Evolutionary conservation across 2,797 vertebrate genomes (phyloP).

Genomic region (Scleropages formosus): DNA sequence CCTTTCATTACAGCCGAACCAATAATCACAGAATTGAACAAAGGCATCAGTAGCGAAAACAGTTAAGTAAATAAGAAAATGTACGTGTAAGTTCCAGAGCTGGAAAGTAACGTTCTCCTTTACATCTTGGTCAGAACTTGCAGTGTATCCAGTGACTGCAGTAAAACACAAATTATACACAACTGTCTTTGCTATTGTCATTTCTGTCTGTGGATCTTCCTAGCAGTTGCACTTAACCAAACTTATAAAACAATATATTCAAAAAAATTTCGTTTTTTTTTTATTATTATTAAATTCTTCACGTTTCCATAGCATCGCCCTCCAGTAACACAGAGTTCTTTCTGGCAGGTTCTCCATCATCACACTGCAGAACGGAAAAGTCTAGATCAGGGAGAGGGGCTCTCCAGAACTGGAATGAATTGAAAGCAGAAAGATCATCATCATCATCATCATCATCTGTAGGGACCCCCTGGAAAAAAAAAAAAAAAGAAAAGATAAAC

Average conservation of each 20-base stretch:
- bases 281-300: slow-evolving; percentile 49
- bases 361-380: slow-evolving; percentile 71
- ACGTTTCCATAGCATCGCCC: slow-evolving; percentile 81
- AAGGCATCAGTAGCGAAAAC: neutral
- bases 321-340: slow-evolving; percentile 32
- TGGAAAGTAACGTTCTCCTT: neutral
- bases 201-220: neutral
- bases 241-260: neutral
- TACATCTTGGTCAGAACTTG: neutral
- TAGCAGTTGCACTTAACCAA: neutral
- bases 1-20: slow-evolving; percentile 8
- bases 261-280: neutral
- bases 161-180: neutral
- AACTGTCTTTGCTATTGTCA: neutral
- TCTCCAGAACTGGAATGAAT: slow-evolving; percentile 91
- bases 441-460: slow-evolving; percentile 63
- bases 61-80: slow-evolving; percentile 18
- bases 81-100: neutral
- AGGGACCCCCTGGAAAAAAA: slow-evolving; percentile 45
- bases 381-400: slow-evolving; percentile 79
- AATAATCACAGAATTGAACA: neutral
- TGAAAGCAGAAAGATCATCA: slow-evolving; percentile 72
- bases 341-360: slow-evolving; percentile 40
- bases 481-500: slow-evolving; percentile 30
- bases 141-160: neutral